Percentiles rank a stretch among this genome's conserved stretches.
Conservation (phyloP, 2,113 vertebrate species). For the Eretmochelys imbricata region DNA sequence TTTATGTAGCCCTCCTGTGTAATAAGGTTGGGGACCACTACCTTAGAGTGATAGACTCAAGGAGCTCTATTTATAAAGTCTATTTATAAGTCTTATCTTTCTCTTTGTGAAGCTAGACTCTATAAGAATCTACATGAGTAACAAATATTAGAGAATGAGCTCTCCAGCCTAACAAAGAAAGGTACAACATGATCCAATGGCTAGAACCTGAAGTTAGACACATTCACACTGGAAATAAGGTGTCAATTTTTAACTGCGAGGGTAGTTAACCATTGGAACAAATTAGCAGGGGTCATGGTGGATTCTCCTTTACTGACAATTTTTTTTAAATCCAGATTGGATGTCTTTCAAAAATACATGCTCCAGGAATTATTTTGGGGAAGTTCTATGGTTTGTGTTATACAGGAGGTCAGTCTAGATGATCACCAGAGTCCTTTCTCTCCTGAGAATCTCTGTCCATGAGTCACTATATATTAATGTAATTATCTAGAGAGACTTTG, state of each 20-base stretch:
- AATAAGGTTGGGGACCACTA: too few species aligned
- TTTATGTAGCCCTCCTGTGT: too few species aligned
- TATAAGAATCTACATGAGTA: neutral
- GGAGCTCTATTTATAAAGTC: neutral
- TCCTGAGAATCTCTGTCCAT: neutral
- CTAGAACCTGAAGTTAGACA: neutral
- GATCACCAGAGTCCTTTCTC: neutral
- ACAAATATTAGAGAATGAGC: neutral
- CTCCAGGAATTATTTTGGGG: neutral
- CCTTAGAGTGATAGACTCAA: neutral
- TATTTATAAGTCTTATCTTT: neutral
- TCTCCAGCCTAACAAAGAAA: neutral
- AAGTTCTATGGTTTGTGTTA: neutral
- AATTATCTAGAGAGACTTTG: neutral
- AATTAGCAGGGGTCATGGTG: neutral
- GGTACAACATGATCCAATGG: neutral
- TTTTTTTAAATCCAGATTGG: neutral
- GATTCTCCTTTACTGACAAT: neutral
- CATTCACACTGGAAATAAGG: neutral
- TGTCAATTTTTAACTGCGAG: neutral
- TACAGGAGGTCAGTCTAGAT: neutral
- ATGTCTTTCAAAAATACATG: neutral
- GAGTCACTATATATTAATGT: neutral
- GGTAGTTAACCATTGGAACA: neutral
- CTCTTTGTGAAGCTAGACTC: too few species aligned